These are phyloP conservation scores for Pseudochaenichthys georgianus DNA, from an alignment of 2,797 vertebrate species.

Conservation along the genomic window DNA sequence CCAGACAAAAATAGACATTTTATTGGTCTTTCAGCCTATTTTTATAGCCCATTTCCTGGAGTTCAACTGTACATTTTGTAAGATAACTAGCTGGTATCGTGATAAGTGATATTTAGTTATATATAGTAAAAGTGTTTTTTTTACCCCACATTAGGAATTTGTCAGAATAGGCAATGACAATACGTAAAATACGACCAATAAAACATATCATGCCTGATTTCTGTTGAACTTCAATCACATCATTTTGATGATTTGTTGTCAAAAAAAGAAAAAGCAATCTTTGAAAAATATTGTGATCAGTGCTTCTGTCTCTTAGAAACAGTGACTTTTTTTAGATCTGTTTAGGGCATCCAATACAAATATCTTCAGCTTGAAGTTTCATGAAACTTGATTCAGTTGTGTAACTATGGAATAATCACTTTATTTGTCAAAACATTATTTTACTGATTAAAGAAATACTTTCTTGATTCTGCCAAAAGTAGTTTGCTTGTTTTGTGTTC, in stretches of 20 bases:
- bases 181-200: background rate
- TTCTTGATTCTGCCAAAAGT: too few species aligned
- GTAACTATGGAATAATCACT: too few species aligned
- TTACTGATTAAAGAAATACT: too few species aligned
- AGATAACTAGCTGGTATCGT: conserved; percentile 17
- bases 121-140: conserved; percentile 20
- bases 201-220: background rate
- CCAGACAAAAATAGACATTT: conserved; percentile 51
- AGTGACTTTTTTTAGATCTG: background rate
- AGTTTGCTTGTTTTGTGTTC: too few species aligned
- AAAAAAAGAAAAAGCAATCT: background rate
- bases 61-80: background rate
- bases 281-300: background rate
- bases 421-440: too few species aligned
- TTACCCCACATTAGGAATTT: conserved; percentile 24
- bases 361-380: background rate
- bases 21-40: conserved; percentile 50
- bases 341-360: background rate
- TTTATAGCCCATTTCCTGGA: conserved; percentile 36
- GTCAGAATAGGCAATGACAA: conserved; percentile 45
- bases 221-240: background rate
- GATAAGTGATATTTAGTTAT: too few species aligned
- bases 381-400: background rate
- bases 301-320: background rate
- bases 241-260: background rate